Conservation (phyloP, 2,113 vertebrate genomes). For the Terrapene triunguis region DNA sequence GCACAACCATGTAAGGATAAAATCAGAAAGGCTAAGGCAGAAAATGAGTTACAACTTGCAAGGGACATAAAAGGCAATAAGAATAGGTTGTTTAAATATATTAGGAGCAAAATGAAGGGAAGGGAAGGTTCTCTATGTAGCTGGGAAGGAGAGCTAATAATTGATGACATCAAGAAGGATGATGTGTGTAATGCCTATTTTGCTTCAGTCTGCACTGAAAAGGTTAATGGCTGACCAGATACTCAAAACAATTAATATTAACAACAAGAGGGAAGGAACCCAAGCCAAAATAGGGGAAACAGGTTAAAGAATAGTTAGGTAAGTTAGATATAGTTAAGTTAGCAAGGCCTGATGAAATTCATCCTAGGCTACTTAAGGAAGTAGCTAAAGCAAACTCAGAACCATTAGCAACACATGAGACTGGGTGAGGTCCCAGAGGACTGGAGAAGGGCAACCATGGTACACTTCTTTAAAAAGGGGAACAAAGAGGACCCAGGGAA, state of each 20-base stretch:
- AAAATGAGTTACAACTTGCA: not conserved
- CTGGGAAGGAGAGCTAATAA: not conserved
- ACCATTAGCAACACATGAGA: too few relatives aligned
- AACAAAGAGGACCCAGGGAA: too few relatives aligned
- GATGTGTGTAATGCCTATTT: not conserved
- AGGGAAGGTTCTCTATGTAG: not conserved
- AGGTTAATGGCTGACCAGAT: not conserved
- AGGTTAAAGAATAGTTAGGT: too few relatives aligned
- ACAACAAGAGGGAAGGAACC: not conserved
- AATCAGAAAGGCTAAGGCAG: not conserved
- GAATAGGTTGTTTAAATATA: not conserved
- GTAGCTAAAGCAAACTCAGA: too few relatives aligned
- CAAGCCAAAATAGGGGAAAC: not conserved
- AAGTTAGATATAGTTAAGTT: not conserved
- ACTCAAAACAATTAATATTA: not conserved
- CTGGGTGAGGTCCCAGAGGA: too few relatives aligned
- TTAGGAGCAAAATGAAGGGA: not conserved
- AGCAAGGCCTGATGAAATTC: too few relatives aligned
- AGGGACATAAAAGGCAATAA: not conserved
- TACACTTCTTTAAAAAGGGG: too few relatives aligned
- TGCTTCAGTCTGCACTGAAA: not conserved
- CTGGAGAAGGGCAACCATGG: too few relatives aligned
- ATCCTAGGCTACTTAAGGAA: too few relatives aligned
- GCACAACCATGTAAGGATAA: not conserved
- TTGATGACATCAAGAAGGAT: not conserved